Conservation (phyloP, 35 echinoderm and acorn worm species). For the Apostichopus japonicus region DNA sequence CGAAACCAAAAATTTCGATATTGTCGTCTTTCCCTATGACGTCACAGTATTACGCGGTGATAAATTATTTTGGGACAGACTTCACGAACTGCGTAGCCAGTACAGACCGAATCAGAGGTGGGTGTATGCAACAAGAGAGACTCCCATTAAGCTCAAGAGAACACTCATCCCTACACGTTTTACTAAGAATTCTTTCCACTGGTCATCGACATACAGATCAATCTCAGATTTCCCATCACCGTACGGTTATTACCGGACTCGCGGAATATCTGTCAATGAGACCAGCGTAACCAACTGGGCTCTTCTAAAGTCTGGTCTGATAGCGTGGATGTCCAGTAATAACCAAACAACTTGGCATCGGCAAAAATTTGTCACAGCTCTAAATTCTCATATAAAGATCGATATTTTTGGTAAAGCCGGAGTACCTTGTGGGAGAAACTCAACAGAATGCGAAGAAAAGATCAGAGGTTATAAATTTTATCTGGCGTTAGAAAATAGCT, state of each 20-base stretch:
- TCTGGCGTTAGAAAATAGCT: constrained; percentile 55
- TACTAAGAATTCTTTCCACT: constrained; percentile 22
- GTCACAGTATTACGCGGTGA: constrained; percentile 45
- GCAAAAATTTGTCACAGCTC: not conserved
- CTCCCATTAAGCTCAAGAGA: constrained; percentile 19
- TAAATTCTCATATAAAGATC: constrained; percentile 4
- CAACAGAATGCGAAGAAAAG: constrained; percentile 31
- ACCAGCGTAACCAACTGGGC: constrained; percentile 29
- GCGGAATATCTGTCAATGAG: not conserved
- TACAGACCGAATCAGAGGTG: constrained; percentile 9
- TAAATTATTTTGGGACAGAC: constrained; percentile 45
- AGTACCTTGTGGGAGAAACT: not conserved
- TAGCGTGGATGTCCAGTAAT: constrained; percentile 62
- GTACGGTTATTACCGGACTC: constrained; percentile 29
- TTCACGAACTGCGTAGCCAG: constrained; percentile 13
- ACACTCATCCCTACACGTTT: not conserved
- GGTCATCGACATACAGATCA: constrained; percentile 41
- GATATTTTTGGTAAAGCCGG: constrained; percentile 31
- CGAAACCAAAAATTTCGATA: constrained; percentile 29
- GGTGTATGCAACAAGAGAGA: constrained; percentile 54
- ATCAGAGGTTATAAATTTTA: constrained; percentile 58
- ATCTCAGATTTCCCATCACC: constrained; percentile 51
- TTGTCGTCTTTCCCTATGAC: constrained; percentile 54
- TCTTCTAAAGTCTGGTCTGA: not conserved
- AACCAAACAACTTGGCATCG: constrained; percentile 35